Conservation (phyloP, 2,797 vertebrate genomes). For the Lithobates sylvaticus region DNA sequence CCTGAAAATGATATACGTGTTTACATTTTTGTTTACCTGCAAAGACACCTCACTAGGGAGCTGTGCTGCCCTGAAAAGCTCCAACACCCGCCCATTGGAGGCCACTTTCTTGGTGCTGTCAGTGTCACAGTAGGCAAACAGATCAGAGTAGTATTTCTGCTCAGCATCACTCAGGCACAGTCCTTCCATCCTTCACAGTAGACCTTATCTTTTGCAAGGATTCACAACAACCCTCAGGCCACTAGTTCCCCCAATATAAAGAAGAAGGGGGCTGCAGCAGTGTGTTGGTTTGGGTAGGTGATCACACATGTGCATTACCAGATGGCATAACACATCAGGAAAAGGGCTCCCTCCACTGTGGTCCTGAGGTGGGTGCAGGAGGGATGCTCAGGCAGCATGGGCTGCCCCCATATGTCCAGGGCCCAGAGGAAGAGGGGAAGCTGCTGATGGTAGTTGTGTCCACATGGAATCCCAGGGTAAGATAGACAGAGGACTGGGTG, state of each 20-base stretch:
- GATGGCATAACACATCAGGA: neutral
- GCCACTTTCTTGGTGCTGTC: constrained; percentile 98
- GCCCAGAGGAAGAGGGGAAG: neutral
- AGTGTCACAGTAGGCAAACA: constrained; percentile 97
- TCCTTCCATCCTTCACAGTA: constrained; percentile 87
- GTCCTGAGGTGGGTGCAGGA: neutral
- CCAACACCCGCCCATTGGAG: constrained; percentile 91
- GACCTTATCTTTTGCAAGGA: constrained; percentile 25
- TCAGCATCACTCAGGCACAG: constrained; percentile 94
- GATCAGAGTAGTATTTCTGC: constrained; percentile 96
- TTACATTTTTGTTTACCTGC: constrained; percentile 79
- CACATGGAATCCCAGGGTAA: neutral
- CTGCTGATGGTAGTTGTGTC: neutral
- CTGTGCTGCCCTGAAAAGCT: constrained; percentile 97
- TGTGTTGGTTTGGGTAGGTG: neutral
- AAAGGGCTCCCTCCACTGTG: neutral
- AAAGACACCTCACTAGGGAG: constrained; percentile 93
- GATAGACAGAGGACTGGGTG: neutral
- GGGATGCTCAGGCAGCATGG: neutral
- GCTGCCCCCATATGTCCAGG: neutral
- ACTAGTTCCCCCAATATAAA: constrained; percentile 4
- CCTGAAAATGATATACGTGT: too few species aligned
- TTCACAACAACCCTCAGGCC: constrained; percentile 58
- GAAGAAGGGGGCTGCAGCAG: neutral
- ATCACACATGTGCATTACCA: constrained; percentile 14